phyloP scores from a whole-genome alignment of 2,797 vertebrate species.

The Phoxinus dragarum region DNA sequence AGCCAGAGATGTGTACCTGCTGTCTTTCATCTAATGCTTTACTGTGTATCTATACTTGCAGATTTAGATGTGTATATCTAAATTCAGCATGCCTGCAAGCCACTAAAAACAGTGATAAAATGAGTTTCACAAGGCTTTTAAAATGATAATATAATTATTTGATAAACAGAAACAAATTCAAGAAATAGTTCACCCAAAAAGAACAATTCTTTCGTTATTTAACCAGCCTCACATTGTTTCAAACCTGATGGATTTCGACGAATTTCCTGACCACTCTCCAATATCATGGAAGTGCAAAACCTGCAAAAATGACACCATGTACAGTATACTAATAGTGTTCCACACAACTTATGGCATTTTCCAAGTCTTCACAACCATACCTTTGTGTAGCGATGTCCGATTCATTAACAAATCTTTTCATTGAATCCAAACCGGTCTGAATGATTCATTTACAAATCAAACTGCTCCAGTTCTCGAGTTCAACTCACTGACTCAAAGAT shows the following conservation, averaged over 20 bases:
- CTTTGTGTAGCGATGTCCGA: not conserved
- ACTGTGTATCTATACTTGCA: conserved; percentile 30
- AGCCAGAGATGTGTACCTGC: not conserved
- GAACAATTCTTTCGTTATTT: not conserved
- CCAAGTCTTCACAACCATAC: not conserved
- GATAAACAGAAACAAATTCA: not conserved
- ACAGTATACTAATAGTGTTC: not conserved
- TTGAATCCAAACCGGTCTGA: not conserved
- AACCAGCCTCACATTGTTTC: not conserved
- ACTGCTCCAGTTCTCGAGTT: not conserved
- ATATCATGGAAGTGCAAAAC: not conserved
- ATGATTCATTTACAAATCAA: not conserved
- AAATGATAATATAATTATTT: not conserved
- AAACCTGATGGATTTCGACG: not conserved
- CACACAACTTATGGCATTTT: not conserved
- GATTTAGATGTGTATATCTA: no score
- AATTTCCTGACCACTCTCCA: not conserved
- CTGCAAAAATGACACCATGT: not conserved
- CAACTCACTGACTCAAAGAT: not conserved
- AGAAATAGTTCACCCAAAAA: not conserved
- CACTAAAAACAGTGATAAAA: conserved; percentile 63
- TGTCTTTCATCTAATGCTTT: conserved; percentile 60
- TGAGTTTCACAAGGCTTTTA: conserved; percentile 65
- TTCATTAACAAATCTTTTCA: not conserved
- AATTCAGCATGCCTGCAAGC: conserved; percentile 54